phyloP scores from a whole-genome alignment of 2,113 vertebrate species.

The Ceyx margarethae region DNA sequence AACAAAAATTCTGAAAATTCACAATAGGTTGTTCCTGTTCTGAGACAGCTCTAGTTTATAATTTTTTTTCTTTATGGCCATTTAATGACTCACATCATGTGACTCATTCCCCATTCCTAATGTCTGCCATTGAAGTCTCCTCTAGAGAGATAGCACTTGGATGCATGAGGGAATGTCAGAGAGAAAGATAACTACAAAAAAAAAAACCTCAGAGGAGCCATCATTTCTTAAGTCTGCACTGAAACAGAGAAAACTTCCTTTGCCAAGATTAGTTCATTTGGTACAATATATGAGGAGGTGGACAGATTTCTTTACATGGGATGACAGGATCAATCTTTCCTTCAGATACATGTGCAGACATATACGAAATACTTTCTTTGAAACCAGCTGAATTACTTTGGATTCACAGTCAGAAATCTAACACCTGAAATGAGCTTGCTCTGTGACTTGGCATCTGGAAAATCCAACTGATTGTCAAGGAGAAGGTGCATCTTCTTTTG shows the following conservation, averaged over 20 bases:
- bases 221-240: not conserved
- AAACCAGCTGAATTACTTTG: not conserved
- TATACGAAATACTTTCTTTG: not conserved
- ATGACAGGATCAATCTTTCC: not conserved
- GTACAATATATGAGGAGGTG: not conserved
- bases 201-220: not conserved
- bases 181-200: not conserved
- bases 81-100: constrained; percentile 43
- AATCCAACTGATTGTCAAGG: constrained; percentile 23
- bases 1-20: constrained; percentile 1
- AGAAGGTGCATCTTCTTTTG: constrained; percentile 27
- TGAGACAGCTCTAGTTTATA: not conserved
- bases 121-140: constrained; percentile 23
- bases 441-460: constrained; percentile 37
- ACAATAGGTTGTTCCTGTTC: constrained; percentile 2
- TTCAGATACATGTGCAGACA: not conserved
- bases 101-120: not conserved
- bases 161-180: constrained; percentile 34
- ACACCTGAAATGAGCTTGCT: not conserved
- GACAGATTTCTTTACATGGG: not conserved
- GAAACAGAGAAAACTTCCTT: constrained; percentile 22
- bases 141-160: not conserved
- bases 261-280: not conserved
- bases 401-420: not conserved
- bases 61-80: constrained; percentile 14